A percentile compares a stretch with the other conserved stretches of the same genome.
Evolutionary conservation across 2,113 vertebrate species (phyloP).

Genomic region (Myrmecophaga tridactyla): DNA sequence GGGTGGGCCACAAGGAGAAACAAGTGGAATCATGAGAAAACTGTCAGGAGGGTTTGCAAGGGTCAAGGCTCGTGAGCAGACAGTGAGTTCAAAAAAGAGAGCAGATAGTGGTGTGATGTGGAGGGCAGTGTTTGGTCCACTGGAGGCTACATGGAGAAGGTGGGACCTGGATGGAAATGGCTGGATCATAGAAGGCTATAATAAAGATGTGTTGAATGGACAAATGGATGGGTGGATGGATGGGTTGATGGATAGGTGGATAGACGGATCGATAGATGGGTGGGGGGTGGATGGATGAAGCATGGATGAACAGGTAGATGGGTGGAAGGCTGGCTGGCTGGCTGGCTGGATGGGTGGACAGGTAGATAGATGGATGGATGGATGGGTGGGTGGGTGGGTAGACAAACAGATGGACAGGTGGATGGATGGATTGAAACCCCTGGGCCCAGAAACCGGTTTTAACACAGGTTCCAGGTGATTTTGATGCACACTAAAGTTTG

Average conservation of each 20-base stretch:
- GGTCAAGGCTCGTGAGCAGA: not conserved
- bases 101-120: not conserved
- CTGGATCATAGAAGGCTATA: not conserved
- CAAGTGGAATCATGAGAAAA: not conserved
- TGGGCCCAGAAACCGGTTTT: not conserved
- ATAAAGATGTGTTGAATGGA: not conserved
- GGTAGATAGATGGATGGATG: accelerated
- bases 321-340: no score
- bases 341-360: not conserved
- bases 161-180: not conserved
- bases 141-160: not conserved
- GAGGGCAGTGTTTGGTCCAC: not conserved
- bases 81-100: not conserved
- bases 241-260: not conserved
- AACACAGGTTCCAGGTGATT: not conserved
- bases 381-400: no score
- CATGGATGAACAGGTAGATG: accelerated
- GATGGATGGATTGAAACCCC: not conserved
- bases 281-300: no score
- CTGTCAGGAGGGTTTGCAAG: not conserved
- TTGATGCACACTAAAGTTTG: not conserved
- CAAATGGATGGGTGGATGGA: not conserved
- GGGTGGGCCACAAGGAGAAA: not conserved
- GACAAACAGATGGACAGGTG: not conserved
- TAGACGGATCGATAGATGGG: accelerated